These are phyloP conservation scores for Ormyrus thymus DNA, from an alignment of 2,888 invertebrate species.

Conservation along the genomic window DNA sequence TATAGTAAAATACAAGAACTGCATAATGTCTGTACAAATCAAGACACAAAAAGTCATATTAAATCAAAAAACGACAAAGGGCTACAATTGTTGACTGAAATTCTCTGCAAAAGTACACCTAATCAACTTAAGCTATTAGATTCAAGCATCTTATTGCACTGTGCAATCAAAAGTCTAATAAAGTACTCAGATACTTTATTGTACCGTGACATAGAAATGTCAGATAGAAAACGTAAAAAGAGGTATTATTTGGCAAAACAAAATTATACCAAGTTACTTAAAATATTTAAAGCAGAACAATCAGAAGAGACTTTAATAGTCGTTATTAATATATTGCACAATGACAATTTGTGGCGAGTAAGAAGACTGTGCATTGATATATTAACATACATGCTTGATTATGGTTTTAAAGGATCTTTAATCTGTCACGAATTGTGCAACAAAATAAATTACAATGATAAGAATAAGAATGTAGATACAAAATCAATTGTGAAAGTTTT, in stretches of 20 bases:
- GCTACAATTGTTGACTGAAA: slow-evolving; percentile 57
- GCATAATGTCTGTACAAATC: slow-evolving; percentile 36
- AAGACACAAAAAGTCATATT: slow-evolving; percentile 24
- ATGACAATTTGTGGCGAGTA: slow-evolving; percentile 74
- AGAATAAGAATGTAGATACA: slow-evolving; percentile 70
- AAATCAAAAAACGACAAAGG: slow-evolving; percentile 54
- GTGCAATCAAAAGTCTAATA: slow-evolving; percentile 62
- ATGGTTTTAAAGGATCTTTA: slow-evolving; percentile 58
- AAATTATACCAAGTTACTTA: slow-evolving; percentile 64
- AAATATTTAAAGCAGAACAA: slow-evolving; percentile 64
- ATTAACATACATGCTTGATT: slow-evolving; percentile 65
- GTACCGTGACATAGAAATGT: slow-evolving; percentile 46
- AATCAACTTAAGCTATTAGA: slow-evolving; percentile 59
- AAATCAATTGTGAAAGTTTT: slow-evolving; percentile 76
- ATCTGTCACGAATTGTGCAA: slow-evolving; percentile 63
- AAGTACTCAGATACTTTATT: slow-evolving; percentile 58
- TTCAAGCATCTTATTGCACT: slow-evolving; percentile 60
- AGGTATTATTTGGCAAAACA: slow-evolving; percentile 60
- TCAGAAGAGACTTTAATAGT: slow-evolving; percentile 69
- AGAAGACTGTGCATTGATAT: slow-evolving; percentile 73
- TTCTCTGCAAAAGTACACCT: slow-evolving; percentile 59
- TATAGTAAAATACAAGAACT: slow-evolving; percentile 59
- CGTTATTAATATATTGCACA: slow-evolving; percentile 71
- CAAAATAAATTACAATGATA: slow-evolving; percentile 59
- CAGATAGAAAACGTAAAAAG: slow-evolving; percentile 62